phyloP scores from a whole-genome alignment of 2,797 vertebrate genomes.

The Girardinus metallicus region DNA sequence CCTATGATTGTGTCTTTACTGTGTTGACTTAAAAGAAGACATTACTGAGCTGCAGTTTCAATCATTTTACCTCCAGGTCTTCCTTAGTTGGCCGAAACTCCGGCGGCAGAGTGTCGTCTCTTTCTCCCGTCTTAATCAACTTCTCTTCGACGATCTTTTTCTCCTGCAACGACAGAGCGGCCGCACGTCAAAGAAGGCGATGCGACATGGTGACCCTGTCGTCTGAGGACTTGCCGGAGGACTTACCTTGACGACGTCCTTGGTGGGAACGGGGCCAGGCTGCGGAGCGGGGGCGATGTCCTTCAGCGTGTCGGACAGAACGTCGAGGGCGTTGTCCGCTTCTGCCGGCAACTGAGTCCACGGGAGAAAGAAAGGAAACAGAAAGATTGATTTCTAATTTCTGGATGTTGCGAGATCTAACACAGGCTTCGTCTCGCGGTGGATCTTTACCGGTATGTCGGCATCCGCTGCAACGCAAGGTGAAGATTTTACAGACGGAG shows the following conservation, averaged over 20 bases:
- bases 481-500: conserved; percentile 66
- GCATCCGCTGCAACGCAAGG: conserved; percentile 34
- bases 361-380: conserved; percentile 15
- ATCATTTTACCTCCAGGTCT: conserved; percentile 70
- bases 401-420: not conserved
- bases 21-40: not conserved
- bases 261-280: conserved; percentile 56
- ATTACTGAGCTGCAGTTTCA: not conserved
- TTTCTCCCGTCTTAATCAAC: conserved; percentile 79
- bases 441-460: conserved; percentile 55
- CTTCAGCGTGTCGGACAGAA: conserved; percentile 77
- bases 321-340: conserved; percentile 70
- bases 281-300: conserved; percentile 63
- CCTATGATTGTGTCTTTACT: not conserved
- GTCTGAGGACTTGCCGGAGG: no score
- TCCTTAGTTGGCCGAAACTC: conserved; percentile 74
- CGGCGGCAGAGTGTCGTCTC: conserved; percentile 78
- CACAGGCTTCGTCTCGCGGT: not conserved
- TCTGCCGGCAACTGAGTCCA: conserved; percentile 53
- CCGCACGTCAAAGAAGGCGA: conserved; percentile 1
- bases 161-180: conserved; percentile 66
- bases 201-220: not conserved
- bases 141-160: conserved; percentile 71
- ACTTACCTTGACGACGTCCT: conserved; percentile 76
- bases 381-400: not conserved